Evolutionary conservation across 2,888 invertebrate species (phyloP), one percentile per base, ranked within the genome.

Genomic region (Candidula unifasciata): DNA sequence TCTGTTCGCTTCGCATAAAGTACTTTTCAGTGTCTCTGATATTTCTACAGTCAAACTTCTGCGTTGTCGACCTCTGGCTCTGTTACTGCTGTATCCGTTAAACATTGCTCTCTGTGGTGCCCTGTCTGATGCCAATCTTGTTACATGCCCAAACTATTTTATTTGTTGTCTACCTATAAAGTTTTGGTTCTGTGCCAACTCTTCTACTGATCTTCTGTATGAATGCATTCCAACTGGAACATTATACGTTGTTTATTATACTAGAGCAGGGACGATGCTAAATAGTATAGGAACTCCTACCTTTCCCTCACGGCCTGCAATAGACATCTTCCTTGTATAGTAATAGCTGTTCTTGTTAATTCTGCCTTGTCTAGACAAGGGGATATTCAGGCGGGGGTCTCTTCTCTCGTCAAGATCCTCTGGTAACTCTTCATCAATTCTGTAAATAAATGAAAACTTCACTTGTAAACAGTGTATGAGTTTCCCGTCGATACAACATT

Each of bases 331-430:
- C 30, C 54, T 84, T 13, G 64, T 80, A 35, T 84, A 84, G 54
- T 37, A 84, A 76, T 54, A 76, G n/a, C 68, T 35, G 18, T 16
- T 80, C 74, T 57, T 79, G 52, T 73, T 76, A 33, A 74, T 74
- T 37, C 84, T 84, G 35, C 84, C 84, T 2, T 79, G 66, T 37
- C 84, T 60, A 24, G 89, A 87, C 33, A 91, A 81, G 21, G 89
- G 87, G 18, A 89, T 86, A 82, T 89, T 88, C 10, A 64, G 80
- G 21, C 86, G 84, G 0, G 64, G 80, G 27, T 86, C 80, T n/a
- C 85, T 82, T 21, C 80, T 86, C 68, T 83, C 83, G 74, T 86
- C 87, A 68, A 71, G 80, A 66, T 85, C 85, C n/a, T 85, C 78
- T 71, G 79, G 79, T 8, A 84, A 33, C 2, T 27, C 18, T 74